Evolutionary conservation across 1,140 invertebrate species (phyloP).

Genomic region (Macrotrachela quadricornifera): DNA sequence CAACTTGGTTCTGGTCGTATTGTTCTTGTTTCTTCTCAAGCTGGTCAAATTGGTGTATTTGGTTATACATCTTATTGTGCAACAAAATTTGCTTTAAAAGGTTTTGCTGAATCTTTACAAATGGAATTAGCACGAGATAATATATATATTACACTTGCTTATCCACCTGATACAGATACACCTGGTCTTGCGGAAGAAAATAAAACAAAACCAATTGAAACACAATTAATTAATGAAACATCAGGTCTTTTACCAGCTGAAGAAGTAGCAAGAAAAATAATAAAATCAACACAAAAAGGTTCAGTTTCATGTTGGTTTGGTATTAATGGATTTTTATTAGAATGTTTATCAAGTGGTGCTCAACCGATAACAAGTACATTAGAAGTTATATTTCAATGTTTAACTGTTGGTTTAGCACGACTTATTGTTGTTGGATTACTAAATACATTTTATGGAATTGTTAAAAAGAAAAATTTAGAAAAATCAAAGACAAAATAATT

Average conservation of each 20-base stretch:
- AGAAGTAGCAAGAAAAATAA: conserved; percentile 41
- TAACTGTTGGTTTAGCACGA: no score
- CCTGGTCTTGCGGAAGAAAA: conserved; percentile 73
- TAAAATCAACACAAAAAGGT: background rate
- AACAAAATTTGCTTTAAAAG: conserved; percentile 78
- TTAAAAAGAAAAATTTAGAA: no score
- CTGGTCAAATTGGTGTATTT: conserved; percentile 66
- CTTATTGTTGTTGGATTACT: no score
- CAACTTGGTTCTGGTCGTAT: conserved; percentile 15
- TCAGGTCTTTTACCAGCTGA: conserved; percentile 53
- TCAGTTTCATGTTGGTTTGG: conserved; percentile 4
- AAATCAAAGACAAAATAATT: no score
- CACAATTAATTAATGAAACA: conserved; percentile 3
- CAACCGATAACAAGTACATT: background rate
- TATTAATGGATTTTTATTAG: conserved; percentile 7
- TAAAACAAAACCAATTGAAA: conserved; percentile 39
- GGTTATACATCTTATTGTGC: conserved; percentile 73
- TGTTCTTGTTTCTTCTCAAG: conserved; percentile 60
- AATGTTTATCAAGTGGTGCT: background rate
- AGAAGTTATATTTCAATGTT: background rate
- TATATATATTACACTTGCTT: conserved; percentile 58
- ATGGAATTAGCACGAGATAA: conserved; percentile 52
- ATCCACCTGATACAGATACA: conserved; percentile 90
- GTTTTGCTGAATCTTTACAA: conserved; percentile 68
- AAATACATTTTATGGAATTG: no score